Evolutionary conservation across 2,888 invertebrate genomes (phyloP).

Genomic region (Gasteruption jaculator): DNA sequence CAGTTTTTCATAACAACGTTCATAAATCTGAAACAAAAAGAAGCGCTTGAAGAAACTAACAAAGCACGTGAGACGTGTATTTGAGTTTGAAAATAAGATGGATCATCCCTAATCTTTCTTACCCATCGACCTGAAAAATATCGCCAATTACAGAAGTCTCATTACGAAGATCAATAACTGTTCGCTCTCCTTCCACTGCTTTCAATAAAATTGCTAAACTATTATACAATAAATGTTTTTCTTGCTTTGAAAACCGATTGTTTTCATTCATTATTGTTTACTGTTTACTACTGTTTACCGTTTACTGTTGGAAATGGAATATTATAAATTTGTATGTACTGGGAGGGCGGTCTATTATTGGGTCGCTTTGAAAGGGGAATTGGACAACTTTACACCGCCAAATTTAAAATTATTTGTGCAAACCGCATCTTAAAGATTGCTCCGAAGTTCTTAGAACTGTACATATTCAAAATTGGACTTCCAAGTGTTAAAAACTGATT

Average conservation of each 20-base stretch:
- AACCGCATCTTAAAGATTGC: no score
- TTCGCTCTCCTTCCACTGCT: constrained; percentile 59
- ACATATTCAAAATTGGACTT: no score
- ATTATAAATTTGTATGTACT: no score
- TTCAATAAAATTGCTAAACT: constrained; percentile 62
- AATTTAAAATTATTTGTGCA: no score
- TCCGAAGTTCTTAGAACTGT: no score
- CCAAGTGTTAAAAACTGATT: no score
- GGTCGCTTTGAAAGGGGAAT: no score
- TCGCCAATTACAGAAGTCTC: constrained; percentile 62
- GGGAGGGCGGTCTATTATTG: no score
- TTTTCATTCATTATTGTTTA: no score
- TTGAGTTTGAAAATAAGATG: background rate
- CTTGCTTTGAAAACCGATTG: constrained; percentile 27
- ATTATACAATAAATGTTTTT: constrained; percentile 55
- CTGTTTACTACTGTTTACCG: no score
- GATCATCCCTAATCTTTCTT: constrained; percentile 31
- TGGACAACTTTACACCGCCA: no score
- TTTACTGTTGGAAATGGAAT: no score
- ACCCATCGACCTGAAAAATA: constrained; percentile 64
- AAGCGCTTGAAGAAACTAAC: constrained; percentile 6
- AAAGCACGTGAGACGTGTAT: background rate
- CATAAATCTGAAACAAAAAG: constrained; percentile 57
- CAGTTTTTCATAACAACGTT: constrained; percentile 63
- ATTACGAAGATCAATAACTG: constrained; percentile 65